Percentiles rank a stretch among this genome's conserved stretches.
Conservation (phyloP, 2,113 vertebrate species). For the Ammospiza caudacuta region DNA sequence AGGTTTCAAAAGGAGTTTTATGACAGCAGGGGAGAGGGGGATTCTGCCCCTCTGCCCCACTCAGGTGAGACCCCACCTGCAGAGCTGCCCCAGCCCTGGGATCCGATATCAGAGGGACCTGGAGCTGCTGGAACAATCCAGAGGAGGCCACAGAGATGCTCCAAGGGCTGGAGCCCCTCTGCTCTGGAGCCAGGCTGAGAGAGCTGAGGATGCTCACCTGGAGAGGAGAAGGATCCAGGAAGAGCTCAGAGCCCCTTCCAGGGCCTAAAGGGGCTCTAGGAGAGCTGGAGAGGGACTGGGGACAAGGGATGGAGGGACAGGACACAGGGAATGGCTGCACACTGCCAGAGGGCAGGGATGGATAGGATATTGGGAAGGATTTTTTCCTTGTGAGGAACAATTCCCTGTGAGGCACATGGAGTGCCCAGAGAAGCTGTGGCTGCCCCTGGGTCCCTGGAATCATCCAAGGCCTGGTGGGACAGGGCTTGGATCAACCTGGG, state of each 20-base stretch:
- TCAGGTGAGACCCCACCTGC: background rate
- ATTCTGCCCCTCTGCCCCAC: rapidly evolving
- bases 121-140: background rate
- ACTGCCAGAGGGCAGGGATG: background rate
- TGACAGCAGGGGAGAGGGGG: background rate
- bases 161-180: background rate
- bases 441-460: background rate
- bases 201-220: background rate
- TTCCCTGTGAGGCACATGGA: too few species aligned
- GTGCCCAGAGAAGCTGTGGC: background rate
- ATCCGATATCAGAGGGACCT: rapidly evolving
- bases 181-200: background rate
- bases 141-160: rapidly evolving
- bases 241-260: background rate
- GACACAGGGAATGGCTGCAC: background rate
- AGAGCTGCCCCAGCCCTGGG: background rate
- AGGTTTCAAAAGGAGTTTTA: background rate
- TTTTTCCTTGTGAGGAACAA: rapidly evolving
- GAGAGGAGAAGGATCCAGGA: background rate
- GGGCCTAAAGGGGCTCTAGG: background rate
- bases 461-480: rapidly evolving
- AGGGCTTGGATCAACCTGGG: rapidly evolving
- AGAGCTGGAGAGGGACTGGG: background rate
- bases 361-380: background rate
- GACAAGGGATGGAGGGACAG: background rate